Base-by-base conservation (phyloP, 30 jellyfish, hydroid and myxozoan species). In the Hydractinia echinata region DNA sequence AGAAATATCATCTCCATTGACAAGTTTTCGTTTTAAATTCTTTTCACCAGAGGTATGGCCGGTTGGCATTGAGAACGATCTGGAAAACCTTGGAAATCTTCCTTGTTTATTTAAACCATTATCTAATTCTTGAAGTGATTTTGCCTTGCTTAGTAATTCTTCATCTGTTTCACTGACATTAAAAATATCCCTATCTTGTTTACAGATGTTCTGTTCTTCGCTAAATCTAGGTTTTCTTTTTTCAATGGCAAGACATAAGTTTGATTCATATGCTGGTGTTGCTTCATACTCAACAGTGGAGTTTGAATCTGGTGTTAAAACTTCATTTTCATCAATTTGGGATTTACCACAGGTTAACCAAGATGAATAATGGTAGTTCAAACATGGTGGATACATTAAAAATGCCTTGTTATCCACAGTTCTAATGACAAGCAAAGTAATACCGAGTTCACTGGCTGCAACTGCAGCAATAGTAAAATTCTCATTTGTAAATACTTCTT, bases 261-360 rank as follows among this genome's bases (percentile, higher is more conserved):
- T 82, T 78, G 96, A 82, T 19, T 83, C 76, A 61, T 58, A 21
- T 5, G 96, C 89, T 77, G 73, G 74, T 6, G 78, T 90, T 6
- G 94, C 68, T 67, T 91, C 97, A 69, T 55, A 91, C 73, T 91
- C 97, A 1, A 85, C 83, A 8, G 97, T 91, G 4, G 77, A 85
- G 49, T 61, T 85, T 53, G 87, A 66, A 39, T 82, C 91, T n/a
- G 90, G 76, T 15, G 14, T 79, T 7, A 79, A 79, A 55, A 68
- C 67, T 48, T 80, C 90, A 44, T 80, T 69, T 19, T 53, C 88
- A 10, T 68, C 60, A 61, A 51, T 53, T 18, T 61, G 67, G 5
- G 68, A 56, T 18, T 79, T 60, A 62, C 90, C 83, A 67, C 94
- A 91, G 51, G 97, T 91, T 61, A 91, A 91, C 90, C 94, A 88